Evolutionary conservation across 2,113 vertebrate species (phyloP), one percentile per base, ranked within the genome.

Genomic region (Pleuronectes platessa): DNA sequence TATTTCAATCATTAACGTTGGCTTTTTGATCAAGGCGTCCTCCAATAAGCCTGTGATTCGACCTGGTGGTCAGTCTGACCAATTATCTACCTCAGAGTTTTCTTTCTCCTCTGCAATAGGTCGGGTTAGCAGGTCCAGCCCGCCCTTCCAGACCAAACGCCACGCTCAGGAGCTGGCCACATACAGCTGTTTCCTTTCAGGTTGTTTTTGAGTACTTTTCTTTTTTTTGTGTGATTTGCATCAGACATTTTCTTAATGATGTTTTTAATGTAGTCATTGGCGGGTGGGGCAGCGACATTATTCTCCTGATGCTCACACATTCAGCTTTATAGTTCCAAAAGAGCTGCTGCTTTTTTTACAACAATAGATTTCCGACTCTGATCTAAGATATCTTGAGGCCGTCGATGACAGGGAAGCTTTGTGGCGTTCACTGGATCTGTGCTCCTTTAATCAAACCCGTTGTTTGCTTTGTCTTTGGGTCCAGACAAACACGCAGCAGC

Each of bases 81-180:
- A 96, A 94, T 96, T 97, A 97, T 98, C 97, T 99, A 99, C 97
- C 97, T 98, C 97, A 98, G 95, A 96, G 94, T 95, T 96, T 95
- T 87, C 84, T 95, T 97, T 96, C 94, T 93, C 94, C 96, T 97
- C 96, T 96, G 89, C 96, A 94, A 84, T 94, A 93, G 95, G 95
- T 94, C 94, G 96, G 97, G 96, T 97, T 94, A 95, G 96, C 97
- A 96, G 96, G 96, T 95, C 96, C 96, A 96, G 95, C 96, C 97
- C 96, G 94, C 94, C 95, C 95, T 96, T 94, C 94, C 95, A 96
- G 97, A 98, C 96, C 97, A 98, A 98, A 98, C 92, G 95, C 94
- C 96, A 95, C 91, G 96, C 96, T 98, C 96, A 53, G 97, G 97
- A 98, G 97, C 96, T 97, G 96, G 96, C 95, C 87, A 90, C 93